Conservation (phyloP, 1,140 invertebrate species). For the Anagrus nilaparvatae region DNA sequence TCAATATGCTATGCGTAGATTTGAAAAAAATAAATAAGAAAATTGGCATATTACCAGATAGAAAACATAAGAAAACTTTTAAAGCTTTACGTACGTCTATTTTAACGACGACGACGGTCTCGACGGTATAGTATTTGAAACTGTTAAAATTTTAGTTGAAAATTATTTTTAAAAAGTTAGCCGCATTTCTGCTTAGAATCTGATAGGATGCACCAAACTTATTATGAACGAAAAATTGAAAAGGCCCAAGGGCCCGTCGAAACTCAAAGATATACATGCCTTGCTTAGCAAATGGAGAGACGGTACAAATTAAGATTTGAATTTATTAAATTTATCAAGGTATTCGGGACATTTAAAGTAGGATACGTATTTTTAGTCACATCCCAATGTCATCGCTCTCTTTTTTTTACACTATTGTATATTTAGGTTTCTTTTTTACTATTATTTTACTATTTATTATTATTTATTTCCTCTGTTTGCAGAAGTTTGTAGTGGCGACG, state of each 20-base stretch:
- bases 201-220: too few species aligned
- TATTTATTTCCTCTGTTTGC: constrained; percentile 30
- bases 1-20: too few species aligned
- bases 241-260: constrained; percentile 32
- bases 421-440: constrained; percentile 3
- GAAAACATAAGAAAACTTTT: too few species aligned
- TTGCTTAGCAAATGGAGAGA: constrained; percentile 38
- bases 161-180: too few species aligned
- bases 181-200: too few species aligned
- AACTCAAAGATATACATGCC: constrained; percentile 27
- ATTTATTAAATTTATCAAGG: not conserved
- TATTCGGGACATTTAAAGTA: constrained; percentile 15
- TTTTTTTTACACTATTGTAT: too few species aligned
- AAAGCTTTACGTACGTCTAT: too few species aligned
- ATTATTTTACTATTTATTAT: not conserved
- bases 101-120: too few species aligned
- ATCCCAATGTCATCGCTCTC: constrained; percentile 22
- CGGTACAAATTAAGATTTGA: constrained; percentile 24
- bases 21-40: too few species aligned
- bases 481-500: constrained; percentile 80
- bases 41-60: too few species aligned
- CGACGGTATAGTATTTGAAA: too few species aligned
- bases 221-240: constrained; percentile 22
- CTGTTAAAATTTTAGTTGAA: too few species aligned
- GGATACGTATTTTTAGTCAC: constrained; percentile 20